phyloP scores from a whole-genome alignment of 1,140 invertebrate species.

The Tetragnatha versicolor region DNA sequence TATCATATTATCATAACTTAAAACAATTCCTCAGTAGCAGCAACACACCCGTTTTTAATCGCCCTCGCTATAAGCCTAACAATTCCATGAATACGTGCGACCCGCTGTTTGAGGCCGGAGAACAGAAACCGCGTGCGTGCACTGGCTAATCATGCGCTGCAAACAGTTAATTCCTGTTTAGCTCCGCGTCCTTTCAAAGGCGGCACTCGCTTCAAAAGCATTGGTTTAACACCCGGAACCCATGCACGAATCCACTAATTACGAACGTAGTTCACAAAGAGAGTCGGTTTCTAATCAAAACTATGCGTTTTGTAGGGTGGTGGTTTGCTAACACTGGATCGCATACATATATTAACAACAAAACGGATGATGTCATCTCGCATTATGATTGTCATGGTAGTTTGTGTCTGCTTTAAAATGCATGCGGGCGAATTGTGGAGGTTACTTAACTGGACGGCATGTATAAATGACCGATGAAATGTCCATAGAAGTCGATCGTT shows the following conservation, averaged over 20 bases:
- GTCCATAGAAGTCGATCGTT: no score
- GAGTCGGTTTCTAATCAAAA: slow-evolving; percentile 20
- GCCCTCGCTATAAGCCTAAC: no score
- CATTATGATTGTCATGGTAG: no score
- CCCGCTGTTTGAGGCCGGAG: neutral
- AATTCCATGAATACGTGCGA: no score
- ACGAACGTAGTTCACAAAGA: neutral
- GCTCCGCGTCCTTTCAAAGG: slow-evolving; percentile 3
- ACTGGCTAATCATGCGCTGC: slow-evolving; percentile 14
- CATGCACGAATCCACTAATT: slow-evolving; percentile 22
- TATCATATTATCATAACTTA: no score
- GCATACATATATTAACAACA: neutral
- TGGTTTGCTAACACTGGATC: slow-evolving; percentile 1
- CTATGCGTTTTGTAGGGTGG: neutral
- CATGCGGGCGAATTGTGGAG: no score
- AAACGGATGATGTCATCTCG: no score
- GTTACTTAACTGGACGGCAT: no score
- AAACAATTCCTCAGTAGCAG: no score
- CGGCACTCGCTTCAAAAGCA: neutral
- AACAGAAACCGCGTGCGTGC: slow-evolving; percentile 4
- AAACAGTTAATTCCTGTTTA: slow-evolving; percentile 20
- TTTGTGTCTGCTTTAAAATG: no score
- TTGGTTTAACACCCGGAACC: slow-evolving; percentile 23
- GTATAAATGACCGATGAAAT: no score
- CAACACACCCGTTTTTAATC: no score